These are phyloP conservation scores for Australoheros facetus DNA, from an alignment of 2,797 vertebrate genomes.

Conservation along the genomic window DNA sequence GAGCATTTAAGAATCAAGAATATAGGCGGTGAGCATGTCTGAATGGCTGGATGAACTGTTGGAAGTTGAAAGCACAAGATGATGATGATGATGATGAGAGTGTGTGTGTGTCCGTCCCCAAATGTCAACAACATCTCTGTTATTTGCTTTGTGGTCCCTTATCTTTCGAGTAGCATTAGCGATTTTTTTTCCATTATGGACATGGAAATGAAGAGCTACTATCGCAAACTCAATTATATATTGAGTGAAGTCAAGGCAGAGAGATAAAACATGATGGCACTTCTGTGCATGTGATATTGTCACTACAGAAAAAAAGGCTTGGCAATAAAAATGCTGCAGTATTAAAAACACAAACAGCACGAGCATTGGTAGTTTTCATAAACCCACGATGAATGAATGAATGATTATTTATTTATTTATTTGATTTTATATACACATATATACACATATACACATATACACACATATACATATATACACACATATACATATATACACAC, in stretches of 20 bases:
- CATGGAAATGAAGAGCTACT: slow-evolving; percentile 18
- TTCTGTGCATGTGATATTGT: slow-evolving; percentile 7
- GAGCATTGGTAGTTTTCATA: background rate
- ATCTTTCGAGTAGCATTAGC: slow-evolving; percentile 8
- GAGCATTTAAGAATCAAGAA: background rate
- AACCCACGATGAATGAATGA: background rate
- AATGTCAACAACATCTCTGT: slow-evolving; percentile 14
- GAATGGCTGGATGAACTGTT: background rate
- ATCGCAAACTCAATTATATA: slow-evolving; percentile 17
- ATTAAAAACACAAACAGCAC: background rate
- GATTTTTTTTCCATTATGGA: slow-evolving; percentile 13
- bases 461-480: no score
- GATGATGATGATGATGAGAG: background rate
- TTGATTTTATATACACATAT: no score
- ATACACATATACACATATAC: no score
- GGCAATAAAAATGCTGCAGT: slow-evolving; percentile 3
- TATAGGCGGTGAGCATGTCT: background rate
- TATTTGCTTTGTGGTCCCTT: background rate
- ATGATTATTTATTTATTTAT: no score
- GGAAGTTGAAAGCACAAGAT: background rate
- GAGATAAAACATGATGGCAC: slow-evolving; percentile 9
- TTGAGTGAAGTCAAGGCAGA: slow-evolving; percentile 1
- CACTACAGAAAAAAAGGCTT: slow-evolving; percentile 2
- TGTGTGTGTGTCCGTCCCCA: background rate
- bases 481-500: no score